Evolutionary conservation across 1,140 invertebrate species (phyloP), one percentile per base, ranked within the genome.

Genomic region (Berghia stephanieae): DNA sequence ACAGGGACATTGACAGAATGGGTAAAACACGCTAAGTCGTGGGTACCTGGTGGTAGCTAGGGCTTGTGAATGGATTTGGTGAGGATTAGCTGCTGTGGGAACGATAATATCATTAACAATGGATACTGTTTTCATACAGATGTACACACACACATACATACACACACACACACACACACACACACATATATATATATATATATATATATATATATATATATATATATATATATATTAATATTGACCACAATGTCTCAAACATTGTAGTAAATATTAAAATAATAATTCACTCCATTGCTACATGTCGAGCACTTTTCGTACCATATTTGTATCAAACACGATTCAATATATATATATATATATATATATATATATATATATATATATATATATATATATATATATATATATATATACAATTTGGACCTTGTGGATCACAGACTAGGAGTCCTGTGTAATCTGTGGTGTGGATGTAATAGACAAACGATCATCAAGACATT

Each of bases 341-440:
- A n/a, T n/a, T n/a, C n/a, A n/a, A n/a, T n/a, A n/a, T n/a, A 44
- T 46, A 72, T 34, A 72, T 46, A 72, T 34, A 72, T 34, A 72
- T 44, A 72, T 44, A 46, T 44, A 72, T 44, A 46, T 44, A 44
- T 44, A 72, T 44, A 46, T 44, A 72, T 44, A 72, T 44, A 72
- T 44, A 46, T 44, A 44, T 44, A 6, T 44, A 44, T 44, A 72
- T 44, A 72, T 44, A 72, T 44, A 72, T 44, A 72, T 44, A 72
- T 44, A 44, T 44, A 72, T 44, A 72, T 44, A 72, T 34, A 44
- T 34, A 43, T 44, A n/a, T n/a, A n/a, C n/a, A n/a, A n/a, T n/a
- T n/a, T n/a, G n/a, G n/a, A n/a, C n/a, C n/a, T n/a, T n/a, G n/a
- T n/a, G n/a, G n/a, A n/a, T n/a, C n/a, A n/a, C n/a, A n/a, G n/a